A percentile compares a stretch with the other conserved stretches of the same genome.
Conservation (phyloP, 1,140 invertebrate genomes). For the Meloidogyne chitwoodi region DNA sequence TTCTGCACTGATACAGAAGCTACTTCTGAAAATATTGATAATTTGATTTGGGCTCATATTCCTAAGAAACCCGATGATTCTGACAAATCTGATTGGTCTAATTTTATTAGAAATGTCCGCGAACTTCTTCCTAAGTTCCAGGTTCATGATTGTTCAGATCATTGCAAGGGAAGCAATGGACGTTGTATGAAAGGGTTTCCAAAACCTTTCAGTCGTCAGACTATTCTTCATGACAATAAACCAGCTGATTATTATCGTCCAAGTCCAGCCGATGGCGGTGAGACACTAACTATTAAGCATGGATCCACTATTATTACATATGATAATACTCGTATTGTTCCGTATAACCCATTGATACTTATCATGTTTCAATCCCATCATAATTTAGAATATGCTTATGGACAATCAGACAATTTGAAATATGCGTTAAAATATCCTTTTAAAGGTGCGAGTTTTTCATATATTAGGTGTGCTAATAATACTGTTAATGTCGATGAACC, state of each 20-base stretch:
- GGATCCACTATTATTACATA: not conserved
- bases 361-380: not conserved
- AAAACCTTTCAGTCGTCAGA: not conserved
- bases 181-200: slow-evolving; percentile 2
- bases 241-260: not conserved
- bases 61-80: not conserved
- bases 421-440: slow-evolving; percentile 1
- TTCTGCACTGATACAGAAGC: not conserved
- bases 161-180: not conserved
- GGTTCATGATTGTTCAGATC: not conserved
- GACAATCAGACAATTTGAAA: not conserved
- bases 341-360: not conserved
- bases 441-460: not conserved
- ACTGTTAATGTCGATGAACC: not conserved
- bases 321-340: not conserved
- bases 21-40: not conserved
- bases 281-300: not conserved
- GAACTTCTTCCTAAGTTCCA: not conserved
- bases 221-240: not conserved
- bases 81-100: not conserved
- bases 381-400: not conserved
- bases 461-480: not conserved
- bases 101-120: not conserved
- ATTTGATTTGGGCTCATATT: slow-evolving; percentile 7
- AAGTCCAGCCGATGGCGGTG: not conserved